phyloP scores from a whole-genome alignment of 2,797 vertebrate genomes.

The Sus cebifrons region DNA sequence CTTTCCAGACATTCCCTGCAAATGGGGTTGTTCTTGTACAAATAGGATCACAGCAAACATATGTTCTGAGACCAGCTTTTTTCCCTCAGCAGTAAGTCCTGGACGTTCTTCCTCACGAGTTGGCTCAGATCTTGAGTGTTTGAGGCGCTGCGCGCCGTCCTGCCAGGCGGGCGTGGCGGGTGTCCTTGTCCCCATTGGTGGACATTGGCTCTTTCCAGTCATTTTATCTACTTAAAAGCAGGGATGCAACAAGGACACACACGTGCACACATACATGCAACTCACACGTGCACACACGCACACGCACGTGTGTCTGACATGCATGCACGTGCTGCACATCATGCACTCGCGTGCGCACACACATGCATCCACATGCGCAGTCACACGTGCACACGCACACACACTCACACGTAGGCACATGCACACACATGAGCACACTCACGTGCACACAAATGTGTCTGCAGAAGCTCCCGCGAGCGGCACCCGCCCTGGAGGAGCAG shows the following conservation, averaged over 20 bases:
- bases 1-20: not conserved
- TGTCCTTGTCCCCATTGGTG: too few relatives aligned
- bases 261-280: too few relatives aligned
- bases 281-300: too few relatives aligned
- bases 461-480: not conserved
- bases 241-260: not conserved
- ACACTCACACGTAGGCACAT: too few relatives aligned
- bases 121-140: fast-evolving
- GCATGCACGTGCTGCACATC: too few relatives aligned
- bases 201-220: too few relatives aligned
- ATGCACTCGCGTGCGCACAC: too few relatives aligned
- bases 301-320: too few relatives aligned
- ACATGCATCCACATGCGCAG: too few relatives aligned
- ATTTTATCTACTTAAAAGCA: not conserved
- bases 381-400: too few relatives aligned
- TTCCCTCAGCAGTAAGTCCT: too few relatives aligned
- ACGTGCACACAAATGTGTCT: not conserved
- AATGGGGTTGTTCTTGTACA: not conserved
- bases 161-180: fast-evolving
- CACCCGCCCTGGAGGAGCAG: not conserved
- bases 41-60: not conserved
- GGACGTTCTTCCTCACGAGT: not conserved
- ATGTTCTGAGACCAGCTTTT: not conserved
- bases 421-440: not conserved
- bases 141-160: not conserved